Evolutionary conservation across 2,113 vertebrate species (phyloP).

Genomic region (Tetraodon nigroviridis): DNA sequence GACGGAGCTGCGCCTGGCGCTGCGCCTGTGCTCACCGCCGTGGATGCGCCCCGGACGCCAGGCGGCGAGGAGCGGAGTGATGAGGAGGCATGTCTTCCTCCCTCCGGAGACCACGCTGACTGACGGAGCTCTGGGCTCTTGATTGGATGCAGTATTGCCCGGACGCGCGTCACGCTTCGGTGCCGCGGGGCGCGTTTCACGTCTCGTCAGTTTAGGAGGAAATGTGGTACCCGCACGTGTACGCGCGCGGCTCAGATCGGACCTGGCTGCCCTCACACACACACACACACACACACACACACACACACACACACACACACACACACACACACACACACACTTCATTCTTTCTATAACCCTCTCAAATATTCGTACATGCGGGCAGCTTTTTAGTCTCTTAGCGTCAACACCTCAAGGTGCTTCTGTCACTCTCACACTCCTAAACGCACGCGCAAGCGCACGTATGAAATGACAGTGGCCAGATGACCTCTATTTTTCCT

Average conservation of each 20-base stretch:
- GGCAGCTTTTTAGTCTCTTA: slow-evolving; percentile 24
- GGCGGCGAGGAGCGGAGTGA: slow-evolving; percentile 18
- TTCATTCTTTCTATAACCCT: neutral
- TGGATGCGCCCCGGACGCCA: slow-evolving; percentile 46
- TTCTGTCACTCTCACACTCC: slow-evolving; percentile 1
- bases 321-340: too few relatives aligned
- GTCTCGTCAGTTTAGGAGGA: slow-evolving; percentile 17
- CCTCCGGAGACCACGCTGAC: slow-evolving; percentile 30
- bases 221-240: neutral
- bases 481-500: slow-evolving; percentile 57
- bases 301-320: too few relatives aligned
- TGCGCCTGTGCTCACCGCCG: slow-evolving; percentile 39
- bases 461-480: slow-evolving; percentile 33
- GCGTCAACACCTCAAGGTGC: slow-evolving; percentile 16
- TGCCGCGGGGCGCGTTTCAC: slow-evolving; percentile 33
- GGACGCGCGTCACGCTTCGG: slow-evolving; percentile 25
- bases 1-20: slow-evolving; percentile 13
- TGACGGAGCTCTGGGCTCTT: slow-evolving; percentile 22
- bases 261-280: neutral
- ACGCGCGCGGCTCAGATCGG: neutral
- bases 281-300: too few relatives aligned
- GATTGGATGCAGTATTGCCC: slow-evolving; percentile 45
- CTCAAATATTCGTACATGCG: too few relatives aligned
- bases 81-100: slow-evolving; percentile 21
- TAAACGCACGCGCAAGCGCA: neutral